phyloP scores from a whole-genome alignment of 2,888 invertebrate species.

The Dichetophora obliterata region DNA sequence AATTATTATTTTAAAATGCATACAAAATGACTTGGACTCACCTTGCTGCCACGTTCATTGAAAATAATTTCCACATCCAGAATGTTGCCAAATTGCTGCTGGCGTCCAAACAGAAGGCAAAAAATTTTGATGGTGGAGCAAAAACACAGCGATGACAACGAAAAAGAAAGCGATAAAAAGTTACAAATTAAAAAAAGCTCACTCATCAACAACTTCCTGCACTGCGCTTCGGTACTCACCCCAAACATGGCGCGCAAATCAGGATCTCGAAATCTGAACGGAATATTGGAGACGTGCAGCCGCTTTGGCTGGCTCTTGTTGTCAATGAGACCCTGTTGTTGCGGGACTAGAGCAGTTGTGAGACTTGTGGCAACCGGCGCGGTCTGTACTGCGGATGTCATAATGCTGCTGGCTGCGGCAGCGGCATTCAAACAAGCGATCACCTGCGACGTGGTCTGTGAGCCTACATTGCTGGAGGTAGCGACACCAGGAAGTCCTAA shows the following conservation, averaged over 20 bases:
- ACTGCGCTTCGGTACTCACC: conserved; percentile 76
- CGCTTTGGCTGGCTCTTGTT: conserved; percentile 86
- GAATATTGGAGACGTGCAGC: conserved; percentile 99
- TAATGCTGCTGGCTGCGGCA: conserved; percentile 61
- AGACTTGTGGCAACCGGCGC: conserved; percentile 69
- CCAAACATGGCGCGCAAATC: conserved; percentile 98
- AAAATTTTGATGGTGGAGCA: conserved; percentile 17
- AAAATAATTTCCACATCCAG: conserved; percentile 99
- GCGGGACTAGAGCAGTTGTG: conserved; percentile 71
- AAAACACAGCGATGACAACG: not conserved
- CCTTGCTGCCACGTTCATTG: conserved; percentile 99
- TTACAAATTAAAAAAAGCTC: conserved; percentile 31
- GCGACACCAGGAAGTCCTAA: conserved; percentile 53
- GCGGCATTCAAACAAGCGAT: conserved; percentile 66
- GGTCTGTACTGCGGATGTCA: conserved; percentile 68
- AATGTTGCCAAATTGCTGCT: conserved; percentile 96
- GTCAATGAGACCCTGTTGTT: conserved; percentile 67
- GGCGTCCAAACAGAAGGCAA: conserved; percentile 45
- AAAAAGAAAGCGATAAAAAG: conserved; percentile 24
- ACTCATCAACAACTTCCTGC: conserved; percentile 36
- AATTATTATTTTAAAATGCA: not conserved
- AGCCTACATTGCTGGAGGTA: conserved; percentile 49
- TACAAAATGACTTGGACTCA: conserved; percentile 73
- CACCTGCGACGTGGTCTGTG: conserved; percentile 65
- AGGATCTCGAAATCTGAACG: conserved; percentile 98